Evolutionary conservation across 2,113 vertebrate genomes (phyloP), one percentile per base, ranked within the genome.

Genomic region (Penelope pileata): DNA sequence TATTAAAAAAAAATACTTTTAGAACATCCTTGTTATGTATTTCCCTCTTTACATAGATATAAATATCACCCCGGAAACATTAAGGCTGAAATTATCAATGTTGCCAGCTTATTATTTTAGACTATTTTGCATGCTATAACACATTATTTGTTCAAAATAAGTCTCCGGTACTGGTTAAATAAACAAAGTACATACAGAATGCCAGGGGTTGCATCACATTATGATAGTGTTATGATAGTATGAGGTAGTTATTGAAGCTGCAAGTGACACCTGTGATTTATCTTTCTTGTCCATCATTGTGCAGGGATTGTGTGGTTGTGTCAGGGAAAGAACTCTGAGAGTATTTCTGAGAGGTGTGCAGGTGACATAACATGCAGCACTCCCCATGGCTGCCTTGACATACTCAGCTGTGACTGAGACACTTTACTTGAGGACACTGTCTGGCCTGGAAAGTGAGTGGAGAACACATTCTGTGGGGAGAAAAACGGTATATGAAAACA

Each of bases 281-380:
- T 13, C 3, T 78, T 77, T 74, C 67, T 60, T 83, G 50, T 79
- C 56, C 30, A 8, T 58, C 43, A 48, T 27, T 0, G 0, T 26
- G 26, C 36, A 50, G 50, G 36, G 26, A 18, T n/a, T 45, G 9
- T 1, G 1, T 45, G 40, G 12, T n/a, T 2, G 1, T 27, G 12
- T 30, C 38, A 58, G 45, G 47, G 54, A 47, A 59, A 63, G 9
- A 45, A 32, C 62, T 22, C 7, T n/a, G n/a, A n/a, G n/a, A 9
- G 6, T 64, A 12, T 70, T 85, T 86, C 66, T 36, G 47, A 45
- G 42, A 16, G 51, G 16, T 0, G 0, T 72, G 7, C 56, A 58
- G 77, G 19, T 54, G 34, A 27, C 7, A 69, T 74, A 69, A 34
- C 17, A 21, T 50, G 6, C 51, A 45, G 21, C 8, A 24, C n/a